Evolutionary conservation across 2,113 vertebrate genomes (phyloP).

Genomic region (Zapus hudsonius): DNA sequence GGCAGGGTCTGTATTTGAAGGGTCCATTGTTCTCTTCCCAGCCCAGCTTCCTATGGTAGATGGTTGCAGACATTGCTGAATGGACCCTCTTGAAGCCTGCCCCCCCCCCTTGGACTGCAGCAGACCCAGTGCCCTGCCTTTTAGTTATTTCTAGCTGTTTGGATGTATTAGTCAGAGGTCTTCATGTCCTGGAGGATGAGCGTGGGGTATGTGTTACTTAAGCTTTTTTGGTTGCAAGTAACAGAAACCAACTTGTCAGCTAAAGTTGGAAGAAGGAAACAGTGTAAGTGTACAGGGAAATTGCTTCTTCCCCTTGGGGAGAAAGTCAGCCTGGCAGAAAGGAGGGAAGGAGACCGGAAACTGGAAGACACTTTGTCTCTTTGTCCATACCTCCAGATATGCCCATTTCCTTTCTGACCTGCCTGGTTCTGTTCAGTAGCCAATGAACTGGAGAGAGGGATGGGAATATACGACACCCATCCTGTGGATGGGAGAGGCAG

Average conservation of each 20-base stretch:
- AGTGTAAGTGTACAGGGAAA: not conserved
- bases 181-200: slow-evolving; percentile 32
- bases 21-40: not conserved
- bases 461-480: not conserved
- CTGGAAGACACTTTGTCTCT: not conserved
- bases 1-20: not conserved
- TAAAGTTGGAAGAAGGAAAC: not conserved
- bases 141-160: slow-evolving; percentile 70
- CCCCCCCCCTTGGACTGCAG: not conserved
- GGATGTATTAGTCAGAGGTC: slow-evolving; percentile 43
- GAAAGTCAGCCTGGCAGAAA: not conserved
- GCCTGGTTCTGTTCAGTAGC: too few species aligned
- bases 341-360: slow-evolving; percentile 24
- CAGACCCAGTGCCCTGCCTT: not conserved
- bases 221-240: not conserved
- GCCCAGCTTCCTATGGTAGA: not conserved
- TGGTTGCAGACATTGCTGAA: not conserved
- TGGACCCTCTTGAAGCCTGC: not conserved
- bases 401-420: not conserved
- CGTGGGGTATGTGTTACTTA: not conserved
- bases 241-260: not conserved
- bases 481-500: not conserved
- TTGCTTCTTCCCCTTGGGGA: not conserved
- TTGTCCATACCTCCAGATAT: not conserved
- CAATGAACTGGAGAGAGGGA: not conserved